Percentiles rank a stretch among this genome's conserved stretches.
These are phyloP conservation scores for Plutella xylostella DNA, from an alignment of 2,888 invertebrate genomes.

Conservation along the genomic window DNA sequence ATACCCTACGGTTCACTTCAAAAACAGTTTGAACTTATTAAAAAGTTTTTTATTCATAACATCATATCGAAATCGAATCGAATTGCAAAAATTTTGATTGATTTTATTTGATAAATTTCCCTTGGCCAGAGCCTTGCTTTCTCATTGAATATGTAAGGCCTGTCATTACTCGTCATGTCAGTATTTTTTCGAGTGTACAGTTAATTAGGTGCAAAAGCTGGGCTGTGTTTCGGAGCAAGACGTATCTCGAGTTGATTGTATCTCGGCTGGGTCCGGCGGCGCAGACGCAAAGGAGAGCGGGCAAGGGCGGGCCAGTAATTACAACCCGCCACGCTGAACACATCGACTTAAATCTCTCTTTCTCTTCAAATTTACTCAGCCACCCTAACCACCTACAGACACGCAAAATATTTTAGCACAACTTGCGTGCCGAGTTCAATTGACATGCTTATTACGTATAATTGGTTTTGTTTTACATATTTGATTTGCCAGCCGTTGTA, in stretches of 20 bases:
- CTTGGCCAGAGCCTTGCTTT: neutral
- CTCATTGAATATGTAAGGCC: neutral
- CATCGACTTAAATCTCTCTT: slow-evolving; percentile 38
- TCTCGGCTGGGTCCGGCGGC: slow-evolving; percentile 29
- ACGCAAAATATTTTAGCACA: slow-evolving; percentile 38
- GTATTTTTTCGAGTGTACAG: slow-evolving; percentile 11
- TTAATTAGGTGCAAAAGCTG: slow-evolving; percentile 54
- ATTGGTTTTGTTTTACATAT: neutral
- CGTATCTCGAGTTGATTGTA: slow-evolving; percentile 40
- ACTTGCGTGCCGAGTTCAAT: neutral
- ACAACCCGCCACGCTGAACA: slow-evolving; percentile 42
- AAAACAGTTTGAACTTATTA: too few relatives aligned
- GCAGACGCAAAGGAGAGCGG: slow-evolving; percentile 33
- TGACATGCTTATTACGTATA: slow-evolving; percentile 17
- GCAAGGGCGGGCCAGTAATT: slow-evolving; percentile 53
- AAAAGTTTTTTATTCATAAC: too few relatives aligned
- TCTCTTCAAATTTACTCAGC: slow-evolving; percentile 44
- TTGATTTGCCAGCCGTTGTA: neutral
- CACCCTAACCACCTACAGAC: slow-evolving; percentile 53
- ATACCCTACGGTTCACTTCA: too few relatives aligned
- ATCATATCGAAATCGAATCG: neutral
- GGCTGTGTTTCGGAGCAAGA: slow-evolving; percentile 27
- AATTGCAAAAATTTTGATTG: neutral
- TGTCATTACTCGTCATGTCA: neutral
- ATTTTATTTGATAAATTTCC: neutral